Percentiles rank a stretch among this genome's conserved stretches.
Evolutionary conservation across 2,113 vertebrate genomes (phyloP).

Genomic region (human (Homo sapiens)): GRCh38 chr18:35457501-35458000

Average conservation of each 20-base stretch:
- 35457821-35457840: background rate
- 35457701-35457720: background rate
- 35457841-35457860: background rate
- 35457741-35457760: background rate
- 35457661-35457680: background rate
- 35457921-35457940: background rate
- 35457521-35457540: background rate
- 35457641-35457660: background rate
- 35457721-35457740: conserved; percentile 1
- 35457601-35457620: conserved; percentile 2
- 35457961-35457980: background rate
- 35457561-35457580: background rate
- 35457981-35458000: background rate
- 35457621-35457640: background rate
- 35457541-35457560: background rate
- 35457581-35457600: background rate
- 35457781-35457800: background rate
- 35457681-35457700: background rate
- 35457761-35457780: background rate
- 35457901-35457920: background rate
- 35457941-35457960: background rate
- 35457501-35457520: background rate
- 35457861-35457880: background rate
- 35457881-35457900: background rate
- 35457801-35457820: background rate